Evolutionary conservation across 2,888 invertebrate genomes (phyloP), one percentile per base, ranked within the genome.

Genomic region (Molanna angustata): DNA sequence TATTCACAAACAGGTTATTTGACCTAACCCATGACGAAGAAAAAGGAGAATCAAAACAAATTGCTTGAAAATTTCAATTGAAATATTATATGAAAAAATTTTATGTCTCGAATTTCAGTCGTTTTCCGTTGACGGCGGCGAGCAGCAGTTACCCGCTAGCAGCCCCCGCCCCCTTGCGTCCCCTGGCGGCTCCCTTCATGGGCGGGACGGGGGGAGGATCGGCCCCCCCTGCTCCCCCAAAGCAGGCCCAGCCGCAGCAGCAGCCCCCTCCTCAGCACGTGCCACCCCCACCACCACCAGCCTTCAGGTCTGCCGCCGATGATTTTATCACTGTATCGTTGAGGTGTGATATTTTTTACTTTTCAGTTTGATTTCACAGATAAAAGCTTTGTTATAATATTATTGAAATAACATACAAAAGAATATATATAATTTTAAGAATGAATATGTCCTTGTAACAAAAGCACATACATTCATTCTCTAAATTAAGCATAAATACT

Each of bases 321-420:
- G 87, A 87, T 80, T 85, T 83, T 76, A 69, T 76, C 70, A 82
- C 81, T 72, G 83, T 86, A 70, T 83, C 82, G 76, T 80, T 86
- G 71, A 83, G 83, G 83, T 83, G 80, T 76, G 78, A 74, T 66
- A 65, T 63, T 60, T 61, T 64, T 62, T 61, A 58, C 63, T 61
- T 62, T 56, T 59, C 59, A 57, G 62, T 62, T 61, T 58, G 53
- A 61, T 60, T n/a, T n/a, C n/a, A n/a, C n/a, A n/a, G n/a, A n/a
- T n/a, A n/a, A n/a, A n/a, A n/a, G n/a, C n/a, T n/a, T n/a, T n/a
- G n/a, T n/a, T n/a, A n/a, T n/a, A n/a, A n/a, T n/a, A n/a, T n/a
- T n/a, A n/a, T n/a, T n/a, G n/a, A n/a, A n/a, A n/a, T n/a, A n/a
- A n/a, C n/a, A n/a, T n/a, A n/a, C n/a, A n/a, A n/a, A n/a, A n/a